Base-by-base conservation (phyloP, 2,113 vertebrate genomes). In the Erythrolamprus reginae region DNA sequence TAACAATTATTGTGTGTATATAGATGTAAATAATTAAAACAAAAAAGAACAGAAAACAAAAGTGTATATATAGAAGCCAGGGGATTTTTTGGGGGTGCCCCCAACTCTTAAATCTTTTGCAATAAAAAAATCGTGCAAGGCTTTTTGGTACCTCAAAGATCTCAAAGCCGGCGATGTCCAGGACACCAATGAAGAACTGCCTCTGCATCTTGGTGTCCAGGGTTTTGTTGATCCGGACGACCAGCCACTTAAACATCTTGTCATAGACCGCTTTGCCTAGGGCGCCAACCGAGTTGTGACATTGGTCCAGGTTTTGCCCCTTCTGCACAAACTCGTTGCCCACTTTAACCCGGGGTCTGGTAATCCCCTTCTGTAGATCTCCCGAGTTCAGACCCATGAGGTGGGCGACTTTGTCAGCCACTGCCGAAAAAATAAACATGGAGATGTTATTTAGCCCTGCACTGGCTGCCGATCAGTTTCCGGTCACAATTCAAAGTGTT, bases 181-280 rank as follows among this genome's bases (percentile, higher is more conserved):
- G 91, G 91, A 95, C 95, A 5, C 95, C 93, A 0, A 93, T 95
- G 89, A 95, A 96, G 95, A 96, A 93, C 38, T 95, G 95, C 19
- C 95, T 93, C 88, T 95, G 95, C 87, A 92, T 92, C 91, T 96
- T 96, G 86, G 94, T 94, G 85, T 96, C 95, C 82, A 94, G 26
- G 21, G 93, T 96, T 92, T 94, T 95, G 88, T 94, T 96, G 82
- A 96, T 96, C 82, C 95, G 91, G 55, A 91, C 42, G 88, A 95
- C 94, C 87, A 96, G 87, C 95, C 95, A 95, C 93, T 94, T 96
- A 95, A 96, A 95, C 94, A 93, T 96, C 88, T 95, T 95, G 92
- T 95, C 92, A 0, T 94, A 95, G 92, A 95, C 0, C 0, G 96
- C 93, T 84, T 97, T 96, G 58, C 91, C 94, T 89, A 95, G 91